phyloP scores from a whole-genome alignment of 1,140 invertebrate species.

The Homalodisca vitripennis region DNA sequence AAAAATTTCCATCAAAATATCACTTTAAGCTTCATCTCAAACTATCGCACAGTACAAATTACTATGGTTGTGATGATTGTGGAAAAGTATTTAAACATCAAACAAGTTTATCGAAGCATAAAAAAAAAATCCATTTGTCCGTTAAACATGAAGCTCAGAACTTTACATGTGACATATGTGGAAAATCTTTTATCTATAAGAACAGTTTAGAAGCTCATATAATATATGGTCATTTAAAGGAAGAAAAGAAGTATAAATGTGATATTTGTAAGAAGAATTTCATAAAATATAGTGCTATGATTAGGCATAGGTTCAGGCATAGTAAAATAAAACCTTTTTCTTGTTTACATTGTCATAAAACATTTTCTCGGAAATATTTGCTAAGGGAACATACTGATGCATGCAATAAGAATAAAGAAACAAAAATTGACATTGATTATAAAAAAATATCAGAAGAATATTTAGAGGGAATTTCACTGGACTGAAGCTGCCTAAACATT shows the following conservation, averaged over 20 bases:
- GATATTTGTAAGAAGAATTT: conserved; percentile 14
- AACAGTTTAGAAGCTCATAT: conserved; percentile 16
- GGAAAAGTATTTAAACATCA: not conserved
- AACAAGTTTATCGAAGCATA: not conserved
- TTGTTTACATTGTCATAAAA: not conserved
- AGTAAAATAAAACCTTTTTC: conserved; percentile 4
- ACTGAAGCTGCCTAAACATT: too few species aligned
- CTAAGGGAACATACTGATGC: not conserved
- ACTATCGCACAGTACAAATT: not conserved
- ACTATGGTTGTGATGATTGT: not conserved
- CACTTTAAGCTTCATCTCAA: not conserved
- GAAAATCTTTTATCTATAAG: not conserved
- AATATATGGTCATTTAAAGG: conserved; percentile 1
- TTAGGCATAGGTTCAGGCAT: not conserved
- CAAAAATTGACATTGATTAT: too few species aligned
- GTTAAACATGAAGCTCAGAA: not conserved
- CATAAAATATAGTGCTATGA: not conserved
- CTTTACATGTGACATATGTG: conserved; percentile 8
- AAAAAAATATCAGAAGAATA: too few species aligned
- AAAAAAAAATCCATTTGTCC: not conserved
- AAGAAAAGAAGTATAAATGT: not conserved
- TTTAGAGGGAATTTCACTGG: too few species aligned
- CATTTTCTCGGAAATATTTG: not conserved
- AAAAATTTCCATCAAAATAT: not conserved
- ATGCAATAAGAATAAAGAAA: not conserved